These are phyloP conservation scores for Lochmaea capreae DNA, from an alignment of 2,888 invertebrate genomes.

Conservation along the genomic window DNA sequence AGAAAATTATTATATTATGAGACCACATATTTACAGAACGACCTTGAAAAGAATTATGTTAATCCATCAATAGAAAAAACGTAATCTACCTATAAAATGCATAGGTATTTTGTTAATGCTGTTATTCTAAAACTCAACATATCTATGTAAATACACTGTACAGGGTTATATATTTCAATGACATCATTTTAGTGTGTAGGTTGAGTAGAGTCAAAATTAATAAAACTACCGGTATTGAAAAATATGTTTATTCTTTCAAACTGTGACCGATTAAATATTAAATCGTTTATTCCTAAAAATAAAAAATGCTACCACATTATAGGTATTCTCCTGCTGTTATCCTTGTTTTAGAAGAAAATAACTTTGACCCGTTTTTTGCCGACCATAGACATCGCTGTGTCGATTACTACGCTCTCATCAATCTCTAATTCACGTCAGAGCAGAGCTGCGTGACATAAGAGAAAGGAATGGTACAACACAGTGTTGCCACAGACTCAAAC, in stretches of 20 bases:
- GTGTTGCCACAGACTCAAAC: too few relatives aligned
- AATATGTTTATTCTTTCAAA: background rate
- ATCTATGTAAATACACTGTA: background rate
- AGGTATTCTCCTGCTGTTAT: too few relatives aligned
- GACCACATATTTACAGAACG: background rate
- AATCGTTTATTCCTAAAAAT: too few relatives aligned
- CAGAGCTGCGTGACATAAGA: too few relatives aligned
- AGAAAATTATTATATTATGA: conserved; percentile 6
- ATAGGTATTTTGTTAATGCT: conserved; percentile 1
- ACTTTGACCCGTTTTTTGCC: too few relatives aligned
- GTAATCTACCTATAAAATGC: conserved; percentile 25
- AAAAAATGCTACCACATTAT: too few relatives aligned
- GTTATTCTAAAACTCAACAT: conserved; percentile 3
- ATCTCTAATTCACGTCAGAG: too few relatives aligned
- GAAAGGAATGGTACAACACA: too few relatives aligned
- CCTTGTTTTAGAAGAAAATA: too few relatives aligned
- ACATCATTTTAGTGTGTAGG: background rate
- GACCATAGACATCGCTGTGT: too few relatives aligned
- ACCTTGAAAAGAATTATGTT: conserved; percentile 26
- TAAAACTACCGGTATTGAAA: background rate
- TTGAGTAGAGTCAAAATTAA: background rate
- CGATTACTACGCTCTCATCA: too few relatives aligned
- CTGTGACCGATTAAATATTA: background rate
- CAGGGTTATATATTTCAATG: conserved; percentile 8
- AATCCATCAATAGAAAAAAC: conserved; percentile 21